These are phyloP conservation scores for Eleutherodactylus coqui DNA, from an alignment of 2,797 vertebrate genomes.

Conservation along the genomic window DNA sequence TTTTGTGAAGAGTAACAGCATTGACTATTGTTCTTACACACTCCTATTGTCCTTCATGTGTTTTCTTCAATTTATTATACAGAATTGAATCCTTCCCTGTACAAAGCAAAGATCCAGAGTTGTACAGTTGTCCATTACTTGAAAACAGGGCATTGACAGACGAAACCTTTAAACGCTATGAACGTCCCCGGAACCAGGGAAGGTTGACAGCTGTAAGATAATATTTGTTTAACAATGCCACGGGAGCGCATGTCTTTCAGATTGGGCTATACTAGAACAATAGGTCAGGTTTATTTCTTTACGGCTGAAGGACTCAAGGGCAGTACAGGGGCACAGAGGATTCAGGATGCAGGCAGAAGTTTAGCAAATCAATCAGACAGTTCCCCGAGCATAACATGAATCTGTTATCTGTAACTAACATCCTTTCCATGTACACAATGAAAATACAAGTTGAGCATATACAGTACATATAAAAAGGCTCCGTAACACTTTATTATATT, in stretches of 20 bases:
- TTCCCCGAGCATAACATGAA: slow-evolving; percentile 41
- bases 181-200: slow-evolving; percentile 27
- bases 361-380: slow-evolving; percentile 31
- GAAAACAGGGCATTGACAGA: slow-evolving; percentile 32
- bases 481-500: slow-evolving; percentile 1
- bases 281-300: slow-evolving; percentile 34
- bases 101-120: not conserved
- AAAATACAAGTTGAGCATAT: not conserved
- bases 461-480: slow-evolving; percentile 11
- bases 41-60: not conserved
- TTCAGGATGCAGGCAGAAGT: slow-evolving; percentile 21
- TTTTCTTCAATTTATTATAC: not conserved
- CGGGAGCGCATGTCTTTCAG: slow-evolving; percentile 31
- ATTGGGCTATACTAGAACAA: slow-evolving; percentile 37
- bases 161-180: slow-evolving; percentile 21
- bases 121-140: slow-evolving; percentile 31
- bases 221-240: slow-evolving; percentile 50
- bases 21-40: not conserved
- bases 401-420: slow-evolving; percentile 23
- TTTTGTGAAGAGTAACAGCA: not conserved
- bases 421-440: not conserved
- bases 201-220: slow-evolving; percentile 46
- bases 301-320: slow-evolving; percentile 11
- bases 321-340: slow-evolving; percentile 16
- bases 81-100: not conserved